phyloP scores from a whole-genome alignment of 2,888 invertebrate species.

The Ramazzottius varieornatus region DNA sequence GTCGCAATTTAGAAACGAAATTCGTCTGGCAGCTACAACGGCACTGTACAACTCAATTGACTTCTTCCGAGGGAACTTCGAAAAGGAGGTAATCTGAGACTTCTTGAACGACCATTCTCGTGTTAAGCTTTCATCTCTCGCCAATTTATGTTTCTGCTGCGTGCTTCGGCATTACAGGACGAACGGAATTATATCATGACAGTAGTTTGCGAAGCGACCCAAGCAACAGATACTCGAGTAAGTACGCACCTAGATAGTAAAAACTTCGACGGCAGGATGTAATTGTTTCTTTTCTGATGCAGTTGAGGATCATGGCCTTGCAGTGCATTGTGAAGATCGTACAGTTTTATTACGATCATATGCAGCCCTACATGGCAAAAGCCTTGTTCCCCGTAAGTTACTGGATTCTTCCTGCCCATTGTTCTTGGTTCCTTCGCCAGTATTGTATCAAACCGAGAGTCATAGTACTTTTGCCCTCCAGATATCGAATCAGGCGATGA shows the following conservation, averaged over 20 bases:
- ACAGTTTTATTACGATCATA: constrained; percentile 88
- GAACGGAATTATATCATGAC: constrained; percentile 99
- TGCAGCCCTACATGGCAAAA: constrained; percentile 96
- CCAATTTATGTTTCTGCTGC: too few relatives aligned
- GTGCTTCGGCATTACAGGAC: constrained; percentile 24
- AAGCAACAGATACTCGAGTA: constrained; percentile 44
- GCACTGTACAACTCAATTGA: constrained; percentile 88
- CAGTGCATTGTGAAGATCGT: constrained; percentile 96
- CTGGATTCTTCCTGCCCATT: constrained; percentile 13
- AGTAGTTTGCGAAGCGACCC: constrained; percentile 94
- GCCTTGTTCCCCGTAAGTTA: constrained; percentile 60
- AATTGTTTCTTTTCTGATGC: constrained; percentile 15
- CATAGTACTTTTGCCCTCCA: constrained; percentile 17
- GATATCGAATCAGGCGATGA: constrained; percentile 95
- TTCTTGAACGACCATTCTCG: background rate
- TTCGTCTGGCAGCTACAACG: constrained; percentile 78
- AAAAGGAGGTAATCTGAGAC: constrained; percentile 40
- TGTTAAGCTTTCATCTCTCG: background rate
- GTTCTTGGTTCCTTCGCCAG: background rate
- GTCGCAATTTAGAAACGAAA: constrained; percentile 40
- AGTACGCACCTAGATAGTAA: constrained; percentile 4
- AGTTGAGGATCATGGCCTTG: constrained; percentile 78
- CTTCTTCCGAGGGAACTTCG: constrained; percentile 94
- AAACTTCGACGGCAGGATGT: too few relatives aligned
- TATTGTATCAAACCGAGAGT: too few relatives aligned